phyloP scores from a whole-genome alignment of 2,888 invertebrate genomes.

The Tolmerus cingulatus region DNA sequence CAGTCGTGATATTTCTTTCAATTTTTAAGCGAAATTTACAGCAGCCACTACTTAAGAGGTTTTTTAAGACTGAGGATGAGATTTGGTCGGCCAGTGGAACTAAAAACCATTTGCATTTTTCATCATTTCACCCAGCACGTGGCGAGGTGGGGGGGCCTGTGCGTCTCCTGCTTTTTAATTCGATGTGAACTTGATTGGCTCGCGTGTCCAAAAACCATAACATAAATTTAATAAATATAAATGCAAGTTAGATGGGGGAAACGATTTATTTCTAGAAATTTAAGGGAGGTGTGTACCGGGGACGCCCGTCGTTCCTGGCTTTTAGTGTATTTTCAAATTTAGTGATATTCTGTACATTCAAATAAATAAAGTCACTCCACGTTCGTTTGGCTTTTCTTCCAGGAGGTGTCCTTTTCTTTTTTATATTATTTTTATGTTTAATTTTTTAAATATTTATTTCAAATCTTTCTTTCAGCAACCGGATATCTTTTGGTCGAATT shows the following conservation, averaged over 20 bases:
- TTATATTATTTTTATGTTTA: no score
- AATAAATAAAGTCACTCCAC: neutral
- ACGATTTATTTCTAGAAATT: neutral
- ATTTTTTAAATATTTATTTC: neutral
- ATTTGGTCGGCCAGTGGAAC: neutral
- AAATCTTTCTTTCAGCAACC: neutral
- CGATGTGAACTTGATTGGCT: neutral
- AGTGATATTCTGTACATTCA: neutral
- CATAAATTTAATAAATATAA: neutral
- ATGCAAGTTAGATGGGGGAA: neutral
- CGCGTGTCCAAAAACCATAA: neutral
- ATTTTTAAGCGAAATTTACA: neutral
- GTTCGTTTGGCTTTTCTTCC: neutral
- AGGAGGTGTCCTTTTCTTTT: neutral
- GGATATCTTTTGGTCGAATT: no score
- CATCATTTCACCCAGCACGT: neutral
- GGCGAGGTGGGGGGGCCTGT: neutral
- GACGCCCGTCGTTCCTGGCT: neutral
- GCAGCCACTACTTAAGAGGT: slow-evolving; percentile 5
- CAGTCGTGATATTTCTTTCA: slow-evolving; percentile 28
- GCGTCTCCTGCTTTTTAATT: neutral
- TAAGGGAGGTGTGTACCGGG: neutral
- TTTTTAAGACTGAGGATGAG: slow-evolving; percentile 15
- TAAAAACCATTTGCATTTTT: neutral
- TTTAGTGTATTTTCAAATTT: slow-evolving; percentile 3